Base-by-base conservation (phyloP, 2,113 vertebrate species). In the Pituophis catenifer region DNA sequence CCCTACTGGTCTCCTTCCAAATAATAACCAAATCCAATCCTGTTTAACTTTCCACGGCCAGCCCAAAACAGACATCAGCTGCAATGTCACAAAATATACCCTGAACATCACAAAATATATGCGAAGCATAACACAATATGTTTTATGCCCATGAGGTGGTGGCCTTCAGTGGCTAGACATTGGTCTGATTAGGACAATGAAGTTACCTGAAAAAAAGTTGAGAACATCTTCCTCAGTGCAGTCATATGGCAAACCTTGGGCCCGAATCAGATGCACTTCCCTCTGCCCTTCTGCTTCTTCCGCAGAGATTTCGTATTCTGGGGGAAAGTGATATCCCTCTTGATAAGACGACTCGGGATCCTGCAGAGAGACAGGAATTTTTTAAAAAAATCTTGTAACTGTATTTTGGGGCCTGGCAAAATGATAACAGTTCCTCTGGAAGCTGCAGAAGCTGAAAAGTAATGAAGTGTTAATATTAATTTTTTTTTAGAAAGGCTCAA, bases 131-230 rank as follows among this genome's bases (percentile, higher is more conserved):
- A n/a, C 86, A 10, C 5, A 4, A 1, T 58, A 10, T 21, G 29
- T n/a, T 86, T 91, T 1, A 59, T 8, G 21, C 59, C 59, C 85
- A 33, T 23, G 10, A 21, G 17, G n/a, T 53, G 9, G 50, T 26
- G 5, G 19, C 44, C 58, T 23, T 88, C 15, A 70, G 8, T 24
- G n/a, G 29, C 33, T 44, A 21, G 23, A 13, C 57, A 26, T 8
- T 10, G 23, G 33, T 23, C 1, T 50, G 10, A 1, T 23, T 75
- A 0, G 0, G 53, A 75, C 87, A 92, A 93, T 0, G 0, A 92
- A 6, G n/a, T 55, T 97, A 99, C 99, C 98, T 89, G 98, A 98
- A 94, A 99, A 99, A 93, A 99, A 99, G n/a, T 97, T 95, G 8
- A 99, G 95, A 19, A 99, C 97, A 3, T 99, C 99, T 58, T 99